Conservation (phyloP, 2,888 invertebrate genomes). For the Venusia cambrica region DNA sequence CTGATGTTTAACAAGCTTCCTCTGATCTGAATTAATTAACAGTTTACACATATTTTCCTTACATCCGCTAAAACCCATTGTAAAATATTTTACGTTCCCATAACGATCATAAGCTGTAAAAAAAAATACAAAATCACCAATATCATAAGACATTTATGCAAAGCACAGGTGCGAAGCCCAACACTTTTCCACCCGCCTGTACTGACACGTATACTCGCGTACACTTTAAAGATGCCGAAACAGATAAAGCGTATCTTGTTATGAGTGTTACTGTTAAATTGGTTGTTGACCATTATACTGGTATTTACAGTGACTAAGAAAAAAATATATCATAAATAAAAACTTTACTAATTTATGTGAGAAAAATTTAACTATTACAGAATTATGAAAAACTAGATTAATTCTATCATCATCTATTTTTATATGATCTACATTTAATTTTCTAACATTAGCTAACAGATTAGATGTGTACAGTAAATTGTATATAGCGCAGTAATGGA, state of each 20-base stretch:
- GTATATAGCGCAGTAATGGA: too few relatives aligned
- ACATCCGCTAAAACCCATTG: too few relatives aligned
- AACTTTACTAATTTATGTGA: conserved; percentile 10
- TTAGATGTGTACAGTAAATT: too few relatives aligned
- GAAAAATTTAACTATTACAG: conserved; percentile 2
- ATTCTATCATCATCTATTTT: too few relatives aligned
- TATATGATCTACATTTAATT: too few relatives aligned
- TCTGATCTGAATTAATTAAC: too few relatives aligned
- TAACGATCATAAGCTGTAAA: background rate
- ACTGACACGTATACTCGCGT: conserved; percentile 54
- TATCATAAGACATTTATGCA: conserved; percentile 1
- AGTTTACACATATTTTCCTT: too few relatives aligned
- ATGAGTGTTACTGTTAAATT: conserved; percentile 31
- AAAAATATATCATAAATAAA: conserved; percentile 12
- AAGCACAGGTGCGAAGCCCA: conserved; percentile 3
- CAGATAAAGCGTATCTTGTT: conserved; percentile 31
- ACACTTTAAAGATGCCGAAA: conserved; percentile 62
- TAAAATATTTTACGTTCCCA: background rate
- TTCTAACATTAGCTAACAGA: too few relatives aligned
- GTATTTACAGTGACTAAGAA: conserved; percentile 2
- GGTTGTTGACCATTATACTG: conserved; percentile 18
- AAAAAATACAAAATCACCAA: conserved; percentile 1
- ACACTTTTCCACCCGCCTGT: conserved; percentile 20
- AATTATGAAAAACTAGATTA: too few relatives aligned
- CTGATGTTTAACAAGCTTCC: too few relatives aligned